A percentile compares a stretch with the other conserved stretches of the same genome.
phyloP scores from a whole-genome alignment of 2,797 vertebrate genomes.

The Chanos chanos region DNA sequence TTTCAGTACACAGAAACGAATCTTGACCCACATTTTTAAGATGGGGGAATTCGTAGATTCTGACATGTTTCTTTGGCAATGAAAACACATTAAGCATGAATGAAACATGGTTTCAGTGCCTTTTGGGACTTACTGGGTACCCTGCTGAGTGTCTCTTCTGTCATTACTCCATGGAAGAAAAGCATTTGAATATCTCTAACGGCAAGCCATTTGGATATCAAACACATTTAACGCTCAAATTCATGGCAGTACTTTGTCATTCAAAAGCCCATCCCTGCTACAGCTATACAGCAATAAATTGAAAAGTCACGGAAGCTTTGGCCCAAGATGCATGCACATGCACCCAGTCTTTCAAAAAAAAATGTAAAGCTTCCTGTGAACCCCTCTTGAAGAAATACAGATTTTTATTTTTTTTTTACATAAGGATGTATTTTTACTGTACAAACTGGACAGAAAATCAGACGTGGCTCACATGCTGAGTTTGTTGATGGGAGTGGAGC shows the following conservation, averaged over 20 bases:
- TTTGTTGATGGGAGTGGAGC: too few species aligned
- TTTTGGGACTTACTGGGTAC: conserved; percentile 12
- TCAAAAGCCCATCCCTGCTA: not conserved
- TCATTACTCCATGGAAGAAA: conserved; percentile 25
- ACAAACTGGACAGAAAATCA: too few species aligned
- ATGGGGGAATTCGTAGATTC: conserved; percentile 30
- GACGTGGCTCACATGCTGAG: not conserved
- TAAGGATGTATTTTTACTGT: too few species aligned
- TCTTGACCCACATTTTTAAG: conserved; percentile 4
- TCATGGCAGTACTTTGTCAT: conserved; percentile 22
- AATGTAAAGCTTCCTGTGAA: too few species aligned
- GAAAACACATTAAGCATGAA: conserved; percentile 32
- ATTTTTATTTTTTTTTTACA: not conserved
- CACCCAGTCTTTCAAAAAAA: too few species aligned
- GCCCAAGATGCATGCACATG: not conserved
- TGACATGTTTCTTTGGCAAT: conserved; percentile 18
- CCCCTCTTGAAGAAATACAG: not conserved
- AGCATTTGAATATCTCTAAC: conserved; percentile 23
- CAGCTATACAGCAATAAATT: not conserved
- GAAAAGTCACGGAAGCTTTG: too few species aligned
- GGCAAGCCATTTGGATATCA: conserved; percentile 22
- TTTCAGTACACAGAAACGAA: conserved; percentile 11
- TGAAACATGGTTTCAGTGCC: conserved; percentile 29
- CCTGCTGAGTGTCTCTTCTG: conserved; percentile 11
- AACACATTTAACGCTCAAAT: conserved; percentile 23